phyloP scores from a whole-genome alignment of 2,888 invertebrate species.

The Apotomis betuletana region DNA sequence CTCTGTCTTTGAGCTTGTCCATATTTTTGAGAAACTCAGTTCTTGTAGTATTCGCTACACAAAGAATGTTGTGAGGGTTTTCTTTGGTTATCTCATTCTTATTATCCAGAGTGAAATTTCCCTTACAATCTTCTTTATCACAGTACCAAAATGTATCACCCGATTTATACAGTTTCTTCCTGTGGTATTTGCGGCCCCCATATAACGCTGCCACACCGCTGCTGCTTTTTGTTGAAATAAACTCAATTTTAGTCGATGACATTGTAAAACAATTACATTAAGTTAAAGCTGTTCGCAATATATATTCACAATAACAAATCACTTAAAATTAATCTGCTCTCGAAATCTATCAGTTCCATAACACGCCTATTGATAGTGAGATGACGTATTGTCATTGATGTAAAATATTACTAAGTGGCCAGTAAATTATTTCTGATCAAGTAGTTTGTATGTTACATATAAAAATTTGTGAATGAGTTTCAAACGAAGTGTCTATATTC shows the following conservation, averaged over 20 bases:
- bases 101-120: constrained; percentile 12
- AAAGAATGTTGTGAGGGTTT: constrained; percentile 4
- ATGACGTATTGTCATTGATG: not conserved
- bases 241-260: constrained; percentile 12
- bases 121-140: constrained; percentile 5
- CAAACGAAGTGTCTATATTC: not conserved
- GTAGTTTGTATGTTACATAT: constrained; percentile 15
- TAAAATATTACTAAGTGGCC: constrained; percentile 7
- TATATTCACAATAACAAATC: constrained; percentile 3
- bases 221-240: constrained; percentile 14
- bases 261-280: constrained; percentile 7
- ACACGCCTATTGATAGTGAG: constrained; percentile 8
- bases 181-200: constrained; percentile 14
- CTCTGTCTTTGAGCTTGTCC: constrained; percentile 8
- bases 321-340: constrained; percentile 18
- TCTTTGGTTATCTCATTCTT: constrained; percentile 14
- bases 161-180: constrained; percentile 6
- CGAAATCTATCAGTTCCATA: constrained; percentile 17
- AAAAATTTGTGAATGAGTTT: constrained; percentile 12
- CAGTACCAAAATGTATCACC: constrained; percentile 13
- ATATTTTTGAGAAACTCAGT: constrained; percentile 9
- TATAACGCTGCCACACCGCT: constrained; percentile 11
- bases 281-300: constrained; percentile 19
- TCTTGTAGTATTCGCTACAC: constrained; percentile 8
- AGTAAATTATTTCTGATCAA: constrained; percentile 16